phyloP scores from a whole-genome alignment of 2,888 invertebrate species.

The Philereme vetulata region DNA sequence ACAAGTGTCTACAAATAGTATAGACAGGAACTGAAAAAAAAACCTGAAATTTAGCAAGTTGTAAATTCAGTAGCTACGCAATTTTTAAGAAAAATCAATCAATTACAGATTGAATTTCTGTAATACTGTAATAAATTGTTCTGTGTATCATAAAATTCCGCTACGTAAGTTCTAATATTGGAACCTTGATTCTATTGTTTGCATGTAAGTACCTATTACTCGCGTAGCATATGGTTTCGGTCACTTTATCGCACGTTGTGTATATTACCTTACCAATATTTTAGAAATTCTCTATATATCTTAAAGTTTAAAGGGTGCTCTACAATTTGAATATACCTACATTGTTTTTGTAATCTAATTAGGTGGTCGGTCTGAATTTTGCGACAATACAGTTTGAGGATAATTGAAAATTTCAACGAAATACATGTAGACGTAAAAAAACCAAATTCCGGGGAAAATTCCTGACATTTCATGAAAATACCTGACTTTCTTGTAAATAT shows the following conservation, averaged over 20 bases:
- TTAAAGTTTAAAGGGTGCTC: conserved; percentile 19
- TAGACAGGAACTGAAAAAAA: too few species aligned
- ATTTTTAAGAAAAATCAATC: not conserved
- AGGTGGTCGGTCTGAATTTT: too few species aligned
- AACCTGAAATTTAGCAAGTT: too few species aligned
- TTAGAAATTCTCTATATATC: conserved; percentile 29
- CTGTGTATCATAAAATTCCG: conserved; percentile 24
- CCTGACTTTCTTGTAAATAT: too few species aligned
- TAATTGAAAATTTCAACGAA: not conserved
- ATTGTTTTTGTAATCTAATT: too few species aligned
- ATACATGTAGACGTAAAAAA: too few species aligned
- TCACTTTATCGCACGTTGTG: conserved; percentile 53
- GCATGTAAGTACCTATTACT: conserved; percentile 47
- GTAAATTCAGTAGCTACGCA: too few species aligned
- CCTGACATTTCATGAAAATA: too few species aligned
- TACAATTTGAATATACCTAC: conserved; percentile 1
- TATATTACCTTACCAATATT: conserved; percentile 39
- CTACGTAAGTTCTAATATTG: conserved; percentile 54
- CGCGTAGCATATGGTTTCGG: conserved; percentile 51
- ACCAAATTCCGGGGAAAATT: too few species aligned
- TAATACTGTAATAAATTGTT: conserved; percentile 16
- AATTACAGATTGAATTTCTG: not conserved
- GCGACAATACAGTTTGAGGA: not conserved
- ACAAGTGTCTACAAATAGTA: too few species aligned
- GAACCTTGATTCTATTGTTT: conserved; percentile 58